Conservation (phyloP, 2,113 vertebrate species). For the Gambusia affinis region DNA sequence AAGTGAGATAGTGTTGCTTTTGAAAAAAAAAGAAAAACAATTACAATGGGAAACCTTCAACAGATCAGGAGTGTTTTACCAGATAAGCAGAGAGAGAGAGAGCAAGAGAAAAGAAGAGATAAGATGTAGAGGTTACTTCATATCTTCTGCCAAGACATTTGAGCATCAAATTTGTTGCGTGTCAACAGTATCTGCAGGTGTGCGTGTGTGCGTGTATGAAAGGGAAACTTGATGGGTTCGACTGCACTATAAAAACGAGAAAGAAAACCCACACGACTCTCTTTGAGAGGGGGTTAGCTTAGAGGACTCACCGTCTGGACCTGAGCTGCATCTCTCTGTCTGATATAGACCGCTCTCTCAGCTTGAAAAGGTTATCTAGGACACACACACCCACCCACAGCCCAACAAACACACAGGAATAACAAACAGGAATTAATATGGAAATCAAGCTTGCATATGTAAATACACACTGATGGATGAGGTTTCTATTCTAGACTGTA, state of each 20-base stretch:
- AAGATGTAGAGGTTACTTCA: constrained; percentile 34
- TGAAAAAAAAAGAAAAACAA: constrained; percentile 39
- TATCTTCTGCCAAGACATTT: constrained; percentile 47
- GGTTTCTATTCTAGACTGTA: constrained; percentile 28
- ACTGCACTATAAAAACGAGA: not conserved
- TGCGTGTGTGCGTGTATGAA: constrained; percentile 19
- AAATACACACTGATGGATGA: constrained; percentile 50
- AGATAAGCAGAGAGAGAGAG: constrained; percentile 58
- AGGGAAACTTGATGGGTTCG: constrained; percentile 44
- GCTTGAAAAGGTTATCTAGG: constrained; percentile 96
- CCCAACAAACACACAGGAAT: constrained; percentile 34
- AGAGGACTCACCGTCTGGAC: constrained; percentile 89
- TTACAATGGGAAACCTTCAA: constrained; percentile 49
- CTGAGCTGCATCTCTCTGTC: constrained; percentile 95
- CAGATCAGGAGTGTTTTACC: constrained; percentile 62
- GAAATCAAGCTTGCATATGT: constrained; percentile 55
- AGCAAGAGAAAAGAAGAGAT: constrained; percentile 28
- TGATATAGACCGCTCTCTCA: constrained; percentile 91
- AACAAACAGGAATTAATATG: constrained; percentile 62
- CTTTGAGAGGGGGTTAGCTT: constrained; percentile 8
- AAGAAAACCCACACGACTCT: constrained; percentile 7
- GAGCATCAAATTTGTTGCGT: constrained; percentile 44
- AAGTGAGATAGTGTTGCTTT: constrained; percentile 62
- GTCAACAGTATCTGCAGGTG: constrained; percentile 25
- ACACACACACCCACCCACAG: constrained; percentile 31